Evolutionary conservation across 2,113 vertebrate species (phyloP), one percentile per base, ranked within the genome.

Genomic region (Sylvia atricapilla): DNA sequence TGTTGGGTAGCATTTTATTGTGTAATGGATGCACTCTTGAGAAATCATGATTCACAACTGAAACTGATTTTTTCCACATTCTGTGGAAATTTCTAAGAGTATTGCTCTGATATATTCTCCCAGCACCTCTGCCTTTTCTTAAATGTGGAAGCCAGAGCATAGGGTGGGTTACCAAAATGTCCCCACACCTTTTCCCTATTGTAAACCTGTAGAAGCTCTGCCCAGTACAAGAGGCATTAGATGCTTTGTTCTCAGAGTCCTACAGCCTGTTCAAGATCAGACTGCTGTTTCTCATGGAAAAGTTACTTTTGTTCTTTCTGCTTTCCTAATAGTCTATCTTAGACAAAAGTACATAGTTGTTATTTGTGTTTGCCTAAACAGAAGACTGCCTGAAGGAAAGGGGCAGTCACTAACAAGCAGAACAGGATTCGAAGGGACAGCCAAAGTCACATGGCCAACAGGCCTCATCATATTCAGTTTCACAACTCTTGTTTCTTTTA

Each of bases 331-430:
- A 62, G 23, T 35, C 28, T 94, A 13, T 30, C 50, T 66, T 37
- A 69, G 43, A 93, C 24, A 55, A 53, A 79, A 77, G 33, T 23
- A 39, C 43, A 50, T 19, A 60, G 46, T 27, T 91, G 47, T 78
- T 90, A 41, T 56, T 80, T 77, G 31, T 72, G 56, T 88, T 79
- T 93, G 43, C 37, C n/a, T 74, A 76, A 88, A 88, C 14, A 89
- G 30, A 81, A 24, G 19, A 77, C 41, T 25, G 39, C 18, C 60
- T 64, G 52, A 79, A 86, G 70, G 56, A 72, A 87, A 68, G 50
- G 27, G 17, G 25, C 64, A 63, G 41, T 77, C 63, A n/a, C 53
- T 47, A 60, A 85, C 10, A 59, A 80, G 39, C 16, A 83, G 23
- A 50, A 84, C 59, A 75, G 46, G n/a, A 66, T 73, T 77, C 10